These are phyloP conservation scores for Amphiduros pacificus DNA, from an alignment of 2,888 invertebrate genomes.

Conservation along the genomic window DNA sequence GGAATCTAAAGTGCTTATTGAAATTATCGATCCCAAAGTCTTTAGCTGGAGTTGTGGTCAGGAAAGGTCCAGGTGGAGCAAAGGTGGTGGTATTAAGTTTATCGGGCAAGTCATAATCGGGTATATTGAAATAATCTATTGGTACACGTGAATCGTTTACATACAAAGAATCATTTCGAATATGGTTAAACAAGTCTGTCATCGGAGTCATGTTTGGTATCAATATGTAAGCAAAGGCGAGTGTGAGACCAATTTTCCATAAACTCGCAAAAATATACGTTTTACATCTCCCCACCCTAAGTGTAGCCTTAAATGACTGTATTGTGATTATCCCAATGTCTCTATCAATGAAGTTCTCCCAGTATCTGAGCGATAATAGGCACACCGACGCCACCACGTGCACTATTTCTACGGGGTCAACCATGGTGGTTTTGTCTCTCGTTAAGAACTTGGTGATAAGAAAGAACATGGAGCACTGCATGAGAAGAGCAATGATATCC, in stretches of 20 bases:
- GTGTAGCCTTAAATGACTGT: slow-evolving; percentile 23
- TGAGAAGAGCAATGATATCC: slow-evolving; percentile 43
- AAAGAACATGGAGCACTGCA: slow-evolving; percentile 47
- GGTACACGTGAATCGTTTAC: slow-evolving; percentile 4
- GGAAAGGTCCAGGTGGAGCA: neutral
- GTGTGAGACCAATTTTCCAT: slow-evolving; percentile 31
- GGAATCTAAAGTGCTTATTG: neutral
- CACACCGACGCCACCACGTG: slow-evolving; percentile 24
- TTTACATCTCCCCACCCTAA: slow-evolving; percentile 28
- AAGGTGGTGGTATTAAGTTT: neutral
- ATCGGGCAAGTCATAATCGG: neutral
- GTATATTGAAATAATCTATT: neutral
- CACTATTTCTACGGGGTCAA: slow-evolving; percentile 7
- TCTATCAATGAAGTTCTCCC: slow-evolving; percentile 34
- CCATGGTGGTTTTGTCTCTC: neutral
- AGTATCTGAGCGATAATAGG: slow-evolving; percentile 31
- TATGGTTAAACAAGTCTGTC: slow-evolving; percentile 25
- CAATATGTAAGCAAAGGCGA: slow-evolving; percentile 32
- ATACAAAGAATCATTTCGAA: slow-evolving; percentile 28
- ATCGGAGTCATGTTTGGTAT: slow-evolving; percentile 33
- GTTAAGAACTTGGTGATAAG: slow-evolving; percentile 31
- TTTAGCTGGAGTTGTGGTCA: neutral
- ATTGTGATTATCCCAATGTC: slow-evolving; percentile 25
- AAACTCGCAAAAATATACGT: slow-evolving; percentile 35
- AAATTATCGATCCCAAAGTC: neutral